Evolutionary conservation across 2,888 invertebrate species (phyloP).

Genomic region (Dryomyza anilis): DNA sequence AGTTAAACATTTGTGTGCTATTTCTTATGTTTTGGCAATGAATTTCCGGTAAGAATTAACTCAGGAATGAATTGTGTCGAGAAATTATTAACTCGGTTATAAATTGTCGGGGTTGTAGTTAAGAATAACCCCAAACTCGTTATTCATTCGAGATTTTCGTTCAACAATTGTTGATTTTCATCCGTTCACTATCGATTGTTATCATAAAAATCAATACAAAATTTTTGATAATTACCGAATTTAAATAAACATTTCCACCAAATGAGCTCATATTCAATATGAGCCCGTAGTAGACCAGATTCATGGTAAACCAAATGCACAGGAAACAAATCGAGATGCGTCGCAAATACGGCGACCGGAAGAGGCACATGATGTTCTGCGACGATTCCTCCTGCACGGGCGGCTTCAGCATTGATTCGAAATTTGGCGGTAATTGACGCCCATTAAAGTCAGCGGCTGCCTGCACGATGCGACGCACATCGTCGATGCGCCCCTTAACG

Average conservation of each 20-base stretch:
- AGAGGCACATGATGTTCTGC: conserved; percentile 69
- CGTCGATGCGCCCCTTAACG: conserved; percentile 73
- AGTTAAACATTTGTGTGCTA: no score
- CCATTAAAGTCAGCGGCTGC: conserved; percentile 72
- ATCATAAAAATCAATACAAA: no score
- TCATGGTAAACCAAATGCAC: conserved; percentile 76
- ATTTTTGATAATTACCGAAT: conserved; percentile 66
- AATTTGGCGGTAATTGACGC: conserved; percentile 68
- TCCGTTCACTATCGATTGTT: no score
- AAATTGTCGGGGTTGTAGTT: no score
- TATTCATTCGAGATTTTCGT: no score
- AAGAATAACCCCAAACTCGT: no score
- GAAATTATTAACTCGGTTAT: no score
- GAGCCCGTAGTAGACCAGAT: conserved; percentile 63
- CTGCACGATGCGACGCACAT: conserved; percentile 70
- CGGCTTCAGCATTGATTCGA: conserved; percentile 71
- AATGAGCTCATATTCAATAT: conserved; percentile 77
- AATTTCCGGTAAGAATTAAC: no score
- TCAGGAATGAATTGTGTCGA: no score
- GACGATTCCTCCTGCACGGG: conserved; percentile 62
- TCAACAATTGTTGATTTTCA: no score
- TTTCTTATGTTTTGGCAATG: no score
- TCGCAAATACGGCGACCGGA: conserved; percentile 69
- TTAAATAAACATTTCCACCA: conserved; percentile 76
- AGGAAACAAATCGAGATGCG: conserved; percentile 74